Evolutionary conservation across 2,113 vertebrate genomes (phyloP), one percentile per base, ranked within the genome.

Genomic region (Ursus arctos): DNA sequence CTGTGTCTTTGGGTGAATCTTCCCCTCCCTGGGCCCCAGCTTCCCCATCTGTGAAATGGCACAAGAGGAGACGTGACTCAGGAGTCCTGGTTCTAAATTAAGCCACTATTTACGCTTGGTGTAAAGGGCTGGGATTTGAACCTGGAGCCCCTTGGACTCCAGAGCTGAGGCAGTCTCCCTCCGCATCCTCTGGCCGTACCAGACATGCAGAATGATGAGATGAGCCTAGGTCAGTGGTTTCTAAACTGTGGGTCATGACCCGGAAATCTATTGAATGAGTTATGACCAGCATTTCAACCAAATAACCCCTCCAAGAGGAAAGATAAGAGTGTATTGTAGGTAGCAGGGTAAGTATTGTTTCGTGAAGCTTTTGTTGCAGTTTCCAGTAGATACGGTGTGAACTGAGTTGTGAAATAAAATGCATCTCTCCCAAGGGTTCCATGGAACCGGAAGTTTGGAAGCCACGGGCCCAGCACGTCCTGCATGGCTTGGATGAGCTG

Each of bases 191-290:
- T 1, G 1, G 12, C 67, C 1, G 13, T 1, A 0, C n/a, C 92
- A 8, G 7, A 7, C 0, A 0, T 0, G 28, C 12, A 36, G 57
- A 49, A 19, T 10, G 28, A 24, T 0, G 8, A 63, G 43, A 19
- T 3, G 2, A 65, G 43, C 40, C 71, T 61, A 10, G 31, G 6
- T 36, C 8, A 0, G 36, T n/a, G 61, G 26, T 83, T 72, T 43
- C n/a, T 65, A 19, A 59, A 33, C 65, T 9, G 28, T 3, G 51
- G 33, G 31, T 59, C 40, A 12, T 0, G 31, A 55, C 57, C 80
- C 63, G 47, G 43, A 65, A 59, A 22, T 63, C 6, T 8, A 12
- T 57, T 9, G 6, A 14, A 14, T 28, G 94, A 87, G 88, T 33
- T 67, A 43, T 43, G 47, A 63, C 26, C 85, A 43, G 59, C 59